Evolutionary conservation across 1,140 invertebrate species (phyloP), one percentile per base, ranked within the genome.

Genomic region (Drosophila pseudoobscura): DNA sequence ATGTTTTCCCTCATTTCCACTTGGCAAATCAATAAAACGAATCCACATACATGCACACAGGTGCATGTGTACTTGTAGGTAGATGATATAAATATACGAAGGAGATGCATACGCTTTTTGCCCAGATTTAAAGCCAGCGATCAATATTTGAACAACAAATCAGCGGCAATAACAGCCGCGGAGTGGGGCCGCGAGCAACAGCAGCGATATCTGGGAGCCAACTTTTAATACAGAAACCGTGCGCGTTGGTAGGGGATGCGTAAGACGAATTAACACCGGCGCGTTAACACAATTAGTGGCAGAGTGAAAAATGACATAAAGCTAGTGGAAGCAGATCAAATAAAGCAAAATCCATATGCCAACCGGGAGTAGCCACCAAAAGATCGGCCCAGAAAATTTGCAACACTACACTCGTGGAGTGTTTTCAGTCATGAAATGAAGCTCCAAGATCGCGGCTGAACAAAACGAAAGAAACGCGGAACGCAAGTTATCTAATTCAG

Each of bases 281-380:
- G 66, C 77, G 87, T 78, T 90, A 90, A 90, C 80, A 75, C 82
- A 87, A 83, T 87, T 90, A 88, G 83, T 79, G 79, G 43, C 83
- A 88, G 83, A 88, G 83, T 88, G 82, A 82, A 87, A 80, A 82
- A 66, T 65, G 45, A 59, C 68, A 74, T 57, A 69, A 65, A 77
- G 50, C 11, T 74, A 77, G 62, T 49, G 61, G 58, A 68, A 66
- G 61, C 46, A 58, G 56, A 84, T 75, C 45, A 49, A 65, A 69
- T 55, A 61, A 73, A 63, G 66, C 50, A 65, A 71, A 78, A 72
- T 63, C 74, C 57, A 75, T 70, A 62, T 61, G 73, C 66, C 58
- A 53, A 56, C 26, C 7, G 71, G 43, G 55, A 61, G 63, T 72
- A 70, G 59, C 78, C 61, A 88, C 72, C 24, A 26, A 83, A 88